phyloP scores from a whole-genome alignment of 1,140 invertebrate species.

The Calephelis virginiensis region DNA sequence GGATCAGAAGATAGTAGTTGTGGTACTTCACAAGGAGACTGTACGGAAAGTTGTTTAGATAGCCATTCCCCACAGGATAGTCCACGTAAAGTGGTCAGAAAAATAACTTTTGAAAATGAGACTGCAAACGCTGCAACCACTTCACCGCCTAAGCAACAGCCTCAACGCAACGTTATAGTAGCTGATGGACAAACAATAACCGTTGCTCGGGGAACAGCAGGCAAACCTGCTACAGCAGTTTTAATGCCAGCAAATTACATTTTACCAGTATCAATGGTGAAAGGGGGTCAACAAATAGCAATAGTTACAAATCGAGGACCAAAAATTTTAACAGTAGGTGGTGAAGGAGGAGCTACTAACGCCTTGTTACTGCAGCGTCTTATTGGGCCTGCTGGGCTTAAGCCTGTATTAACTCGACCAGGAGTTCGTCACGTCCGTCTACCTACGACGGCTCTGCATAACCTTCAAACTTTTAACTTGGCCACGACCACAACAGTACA shows the following conservation, averaged over 20 bases:
- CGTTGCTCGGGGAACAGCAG: slow-evolving; percentile 64
- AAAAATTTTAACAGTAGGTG: slow-evolving; percentile 80
- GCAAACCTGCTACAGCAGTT: slow-evolving; percentile 80
- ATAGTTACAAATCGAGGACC: slow-evolving; percentile 84
- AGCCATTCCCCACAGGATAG: slow-evolving; percentile 74
- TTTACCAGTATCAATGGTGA: slow-evolving; percentile 84
- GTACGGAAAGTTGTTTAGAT: slow-evolving; percentile 66
- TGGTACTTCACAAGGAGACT: slow-evolving; percentile 80
- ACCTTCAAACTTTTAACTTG: slow-evolving; percentile 71
- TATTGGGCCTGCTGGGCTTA: slow-evolving; percentile 71
- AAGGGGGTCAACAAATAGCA: slow-evolving; percentile 84
- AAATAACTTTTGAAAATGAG: slow-evolving; percentile 69
- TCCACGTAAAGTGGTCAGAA: slow-evolving; percentile 68
- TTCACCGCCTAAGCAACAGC: slow-evolving; percentile 40
- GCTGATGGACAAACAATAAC: slow-evolving; percentile 78
- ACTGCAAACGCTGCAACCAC: slow-evolving; percentile 40
- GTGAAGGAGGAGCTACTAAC: slow-evolving; percentile 76
- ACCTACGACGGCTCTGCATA: slow-evolving; percentile 71
- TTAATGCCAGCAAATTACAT: slow-evolving; percentile 85
- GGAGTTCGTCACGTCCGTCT: slow-evolving; percentile 71
- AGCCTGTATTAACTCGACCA: slow-evolving; percentile 67
- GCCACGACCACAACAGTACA: slow-evolving; percentile 46
- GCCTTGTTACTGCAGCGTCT: slow-evolving; percentile 71
- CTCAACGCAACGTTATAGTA: slow-evolving; percentile 79
- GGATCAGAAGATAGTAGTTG: slow-evolving; percentile 86